Base-by-base conservation (phyloP, 2,888 invertebrate species). In the Automeris io region DNA sequence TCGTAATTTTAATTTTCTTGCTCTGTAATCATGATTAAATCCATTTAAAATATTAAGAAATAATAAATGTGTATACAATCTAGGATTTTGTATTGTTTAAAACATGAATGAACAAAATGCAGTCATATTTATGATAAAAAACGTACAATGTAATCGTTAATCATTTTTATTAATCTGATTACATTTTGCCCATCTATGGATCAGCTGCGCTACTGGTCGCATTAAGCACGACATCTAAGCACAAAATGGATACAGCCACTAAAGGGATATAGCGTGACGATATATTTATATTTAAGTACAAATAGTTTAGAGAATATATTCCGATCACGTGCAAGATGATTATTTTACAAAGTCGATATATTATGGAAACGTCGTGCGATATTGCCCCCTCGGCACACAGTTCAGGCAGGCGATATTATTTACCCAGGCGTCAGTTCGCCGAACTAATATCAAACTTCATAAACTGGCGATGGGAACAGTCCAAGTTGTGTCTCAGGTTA, bases 391-490 rank as follows among this genome's bases (percentile, higher is more conserved):
- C 16, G 5, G 16, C 13, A 16, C 16, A 16, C 29, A 5, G 29
- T 29, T 16, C 16, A 16, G 4, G 29, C 16, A 29, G 16, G 16
- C n/a, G 29, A 16, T 29, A 29, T 29, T 29, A 29, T 29, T 29
- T 16, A 29, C 29, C 16, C 16, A 3, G 16, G 23, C 22, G 29
- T 34, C 33, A 18, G 34, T 39, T 26, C 42, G 37, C 40, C n/a
- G 21, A 43, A 40, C 43, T 43, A 43, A 43, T 43, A 43, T 37
- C 29, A 26, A 43, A 43, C 33, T 43, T 39, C 33, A 32, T 40
- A 35, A 37, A 35, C 35, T 35, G 13, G 34, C 33, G 19, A 22
- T 36, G 35, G 42, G 32, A 37, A 22, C 35, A 32, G 38, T 22
- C 33, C 19, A 39, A 42, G 42, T 42, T 42, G 26, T 12, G 11